Percentiles rank a stretch among this genome's conserved stretches.
phyloP scores from a whole-genome alignment of 2,797 vertebrate genomes.

The Ctenopoma kingsleyae region DNA sequence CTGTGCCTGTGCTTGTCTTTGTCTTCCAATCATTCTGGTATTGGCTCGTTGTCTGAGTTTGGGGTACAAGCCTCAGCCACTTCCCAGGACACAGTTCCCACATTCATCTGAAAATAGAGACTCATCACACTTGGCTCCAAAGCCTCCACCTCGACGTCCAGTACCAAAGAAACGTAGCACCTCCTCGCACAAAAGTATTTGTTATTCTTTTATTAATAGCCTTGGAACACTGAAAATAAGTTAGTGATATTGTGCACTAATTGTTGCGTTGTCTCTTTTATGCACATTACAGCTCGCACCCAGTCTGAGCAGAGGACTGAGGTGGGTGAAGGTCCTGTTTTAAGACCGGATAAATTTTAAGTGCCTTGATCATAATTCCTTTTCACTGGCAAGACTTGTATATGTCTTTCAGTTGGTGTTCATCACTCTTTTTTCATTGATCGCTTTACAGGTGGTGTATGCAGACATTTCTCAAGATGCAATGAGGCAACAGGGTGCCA shows the following conservation, averaged over 20 bases:
- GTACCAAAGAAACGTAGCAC: conserved; percentile 21
- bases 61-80: conserved; percentile 41
- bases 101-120: conserved; percentile 7
- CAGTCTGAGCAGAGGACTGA: conserved; percentile 46
- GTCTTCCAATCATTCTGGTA: conserved; percentile 64
- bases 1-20: conserved; percentile 54
- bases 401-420: not conserved
- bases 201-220: not conserved
- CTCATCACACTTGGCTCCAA: conserved; percentile 8
- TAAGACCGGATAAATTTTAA: not conserved
- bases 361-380: not conserved
- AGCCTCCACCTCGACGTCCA: conserved; percentile 34
- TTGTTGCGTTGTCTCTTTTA: not conserved
- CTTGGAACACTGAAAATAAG: not conserved
- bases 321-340: conserved; percentile 53
- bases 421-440: not conserved
- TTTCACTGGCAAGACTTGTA: not conserved
- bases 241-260: not conserved
- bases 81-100: conserved; percentile 24
- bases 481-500: conserved; percentile 21
- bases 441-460: conserved; percentile 75
- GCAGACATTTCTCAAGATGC: conserved; percentile 66
- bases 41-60: conserved; percentile 61
- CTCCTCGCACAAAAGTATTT: conserved; percentile 40
- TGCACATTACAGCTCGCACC: conserved; percentile 31